A percentile compares a stretch with the other conserved stretches of the same genome.
Conservation (phyloP, 2,113 vertebrate genomes). For the Coregonus clupeaformis region DNA sequence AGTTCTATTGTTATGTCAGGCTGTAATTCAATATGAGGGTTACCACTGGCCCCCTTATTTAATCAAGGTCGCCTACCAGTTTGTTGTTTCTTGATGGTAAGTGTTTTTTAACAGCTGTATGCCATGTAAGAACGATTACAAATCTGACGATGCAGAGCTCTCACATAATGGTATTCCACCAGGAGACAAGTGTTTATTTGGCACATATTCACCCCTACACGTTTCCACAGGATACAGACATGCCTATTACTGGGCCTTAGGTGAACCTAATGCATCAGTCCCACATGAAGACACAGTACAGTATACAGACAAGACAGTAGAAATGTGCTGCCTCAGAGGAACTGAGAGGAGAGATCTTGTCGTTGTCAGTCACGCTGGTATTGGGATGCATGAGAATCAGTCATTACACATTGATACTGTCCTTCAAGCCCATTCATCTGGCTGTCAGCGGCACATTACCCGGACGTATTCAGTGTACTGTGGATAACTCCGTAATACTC, state of each 20-base stretch:
- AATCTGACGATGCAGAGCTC: neutral
- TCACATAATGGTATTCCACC: neutral
- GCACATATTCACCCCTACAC: neutral
- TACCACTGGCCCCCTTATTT: conserved; percentile 34
- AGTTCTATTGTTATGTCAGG: conserved; percentile 47
- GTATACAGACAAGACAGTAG: too few relatives aligned
- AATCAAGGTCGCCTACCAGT: conserved; percentile 33
- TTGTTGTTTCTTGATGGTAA: too few relatives aligned
- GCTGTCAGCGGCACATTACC: too few relatives aligned
- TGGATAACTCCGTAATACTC: too few relatives aligned
- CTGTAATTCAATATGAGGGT: conserved; percentile 54
- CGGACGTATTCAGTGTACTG: too few relatives aligned
- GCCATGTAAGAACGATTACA: too few relatives aligned
- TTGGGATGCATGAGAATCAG: conserved; percentile 46
- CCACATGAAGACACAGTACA: too few relatives aligned
- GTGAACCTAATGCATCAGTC: too few relatives aligned
- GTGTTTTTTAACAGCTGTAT: too few relatives aligned
- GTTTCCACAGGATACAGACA: neutral
- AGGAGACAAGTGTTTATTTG: neutral
- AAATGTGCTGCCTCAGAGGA: neutral
- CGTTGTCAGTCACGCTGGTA: conserved; percentile 9
- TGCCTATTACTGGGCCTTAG: neutral
- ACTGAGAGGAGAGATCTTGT: conserved; percentile 9
- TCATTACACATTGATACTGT: too few relatives aligned
- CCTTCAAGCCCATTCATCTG: too few relatives aligned